phyloP scores from a whole-genome alignment of 1,140 invertebrate species.

The Lordiphosa stackelbergi region DNA sequence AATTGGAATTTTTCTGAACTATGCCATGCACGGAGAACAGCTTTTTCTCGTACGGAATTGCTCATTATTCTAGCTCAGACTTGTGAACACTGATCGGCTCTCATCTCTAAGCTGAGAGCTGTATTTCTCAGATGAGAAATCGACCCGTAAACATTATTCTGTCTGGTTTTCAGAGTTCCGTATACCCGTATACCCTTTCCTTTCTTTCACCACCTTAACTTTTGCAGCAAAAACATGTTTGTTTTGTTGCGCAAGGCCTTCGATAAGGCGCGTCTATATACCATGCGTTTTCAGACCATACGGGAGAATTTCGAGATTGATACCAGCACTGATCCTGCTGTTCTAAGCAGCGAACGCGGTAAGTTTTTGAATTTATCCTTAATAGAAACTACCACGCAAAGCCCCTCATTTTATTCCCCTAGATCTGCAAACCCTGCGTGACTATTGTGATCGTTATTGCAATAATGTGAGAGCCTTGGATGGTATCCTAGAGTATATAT shows the following conservation, averaged over 20 bases:
- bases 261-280: conserved; percentile 81
- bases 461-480: conserved; percentile 81
- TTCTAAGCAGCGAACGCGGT: conserved; percentile 78
- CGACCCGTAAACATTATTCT: too few relatives aligned
- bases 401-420: background rate
- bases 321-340: conserved; percentile 80
- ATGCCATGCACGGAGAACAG: too few relatives aligned
- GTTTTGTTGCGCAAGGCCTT: conserved; percentile 77
- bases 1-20: too few relatives aligned
- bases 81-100: too few relatives aligned
- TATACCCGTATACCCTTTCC: background rate
- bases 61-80: too few relatives aligned
- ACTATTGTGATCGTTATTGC: conserved; percentile 81
- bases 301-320: conserved; percentile 85
- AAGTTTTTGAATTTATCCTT: background rate
- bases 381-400: too few relatives aligned
- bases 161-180: too few relatives aligned
- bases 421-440: conserved; percentile 80
- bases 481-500: conserved; percentile 81
- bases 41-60: too few relatives aligned
- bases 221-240: conserved; percentile 53
- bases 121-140: too few relatives aligned
- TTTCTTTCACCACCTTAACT: too few relatives aligned
- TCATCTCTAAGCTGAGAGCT: too few relatives aligned
- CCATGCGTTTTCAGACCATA: conserved; percentile 82